Evolutionary conservation across 2,113 vertebrate genomes (phyloP), one percentile per base, ranked within the genome.

Genomic region (Syngnathoides biaculeatus): DNA sequence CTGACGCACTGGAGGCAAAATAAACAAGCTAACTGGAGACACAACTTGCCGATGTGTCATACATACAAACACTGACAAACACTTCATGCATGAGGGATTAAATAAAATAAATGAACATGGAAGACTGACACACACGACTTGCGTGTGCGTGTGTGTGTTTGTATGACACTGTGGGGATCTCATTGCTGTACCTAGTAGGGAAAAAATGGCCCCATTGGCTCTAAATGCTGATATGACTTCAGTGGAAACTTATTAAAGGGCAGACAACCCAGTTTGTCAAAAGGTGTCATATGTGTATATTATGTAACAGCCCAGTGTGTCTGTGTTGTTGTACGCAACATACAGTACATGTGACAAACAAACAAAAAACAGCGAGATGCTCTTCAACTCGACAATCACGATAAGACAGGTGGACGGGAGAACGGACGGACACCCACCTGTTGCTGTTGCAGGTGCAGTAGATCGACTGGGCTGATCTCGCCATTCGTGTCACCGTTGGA

Each of bases 361-460:
- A n/a, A n/a, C n/a, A n/a, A n/a, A n/a, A n/a, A n/a, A n/a, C n/a
- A 77, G 53, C 19, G 59, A 27, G 57, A 76, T 74, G 60, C 50
- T 64, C 74, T 58, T 60, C 60, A 74, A 87, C 82, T 62, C 65
- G 8, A 20, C 17, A 35, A 65, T 67, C 11, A 60, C 35, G 2
- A 53, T 64, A 22, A 35, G 17, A 67, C 57, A 77, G 60, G 61
- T 69, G 19, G 24, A 56, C 40, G 50, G 48, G 72, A 53, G 70
- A 79, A 48, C 11, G 40, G n/a, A 70, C 42, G 19, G 30, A 77
- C 62, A 3, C 65, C 45, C 78, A 97, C 96, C 95, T 99, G 97
- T 92, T 99, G 97, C 91, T 99, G 97, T 84, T 99, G 96, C 90
- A 99, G 94, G 89, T 99, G 97, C 85, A 99, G 91, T 84, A 99